Evolutionary conservation across 2,888 invertebrate genomes (phyloP), one percentile per base, ranked within the genome.

Genomic region (Petrolisthes cinctipes): DNA sequence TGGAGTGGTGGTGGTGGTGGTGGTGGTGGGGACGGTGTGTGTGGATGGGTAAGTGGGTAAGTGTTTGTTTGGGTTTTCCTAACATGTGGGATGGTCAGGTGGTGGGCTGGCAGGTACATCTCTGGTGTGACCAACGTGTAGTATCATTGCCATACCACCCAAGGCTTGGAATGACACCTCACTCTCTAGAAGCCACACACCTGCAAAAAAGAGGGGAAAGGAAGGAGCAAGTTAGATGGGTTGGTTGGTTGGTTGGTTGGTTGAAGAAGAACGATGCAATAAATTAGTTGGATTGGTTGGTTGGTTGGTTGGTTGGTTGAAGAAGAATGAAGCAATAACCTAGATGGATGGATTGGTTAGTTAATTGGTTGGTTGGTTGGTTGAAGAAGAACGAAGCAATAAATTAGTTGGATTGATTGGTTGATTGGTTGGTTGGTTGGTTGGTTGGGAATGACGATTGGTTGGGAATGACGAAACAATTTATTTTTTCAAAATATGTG

Each of bases 131-230:
- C 90, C 90, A 4, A 90, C 86, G 51, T 89, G 87, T 51, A 90
- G 37, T 7, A 90, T 79, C 7, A 90, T 54, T 7, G 80, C 76
- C 97, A 97, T 97, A 9, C 98, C 98, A 9, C 97, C 94, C 93
- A 97, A 97, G 0, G 96, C 96, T 92, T 98, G 97, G 92, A 97
- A 97, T 91, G 97, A 97, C 83, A 97, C 96, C 93, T 98, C 97
- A 92, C 97, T 98, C 92, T 98, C 97, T 93, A 97, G 96, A 5
- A 97, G 92, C 97, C 97, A 97, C 92, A 96, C 97, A n/a, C 97
- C 96, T 95, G 95, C 93, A 93, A 92, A 86, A 91, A 88, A 94
- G 90, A 93, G 93, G 92, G 86, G 91, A 89, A 94, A 89, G 17
- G 91, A 91, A 91, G 86, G n/a, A 17, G 5, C 1, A 6, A 17